Evolutionary conservation across 2,113 vertebrate species (phyloP), one percentile per base, ranked within the genome.

Genomic region (Hipposideros armiger): DNA sequence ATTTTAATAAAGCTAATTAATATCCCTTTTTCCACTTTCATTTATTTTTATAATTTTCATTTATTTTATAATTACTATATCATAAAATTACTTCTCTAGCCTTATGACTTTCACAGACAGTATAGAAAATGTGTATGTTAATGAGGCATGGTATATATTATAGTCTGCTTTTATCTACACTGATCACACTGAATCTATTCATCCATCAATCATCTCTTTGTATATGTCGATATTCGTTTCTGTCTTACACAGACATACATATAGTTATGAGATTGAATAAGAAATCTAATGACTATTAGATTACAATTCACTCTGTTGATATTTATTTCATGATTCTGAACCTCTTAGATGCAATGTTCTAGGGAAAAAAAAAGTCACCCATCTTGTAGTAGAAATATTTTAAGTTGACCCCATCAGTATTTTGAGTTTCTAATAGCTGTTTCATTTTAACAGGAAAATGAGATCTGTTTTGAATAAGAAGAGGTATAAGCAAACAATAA

Each of bases 401-500:
- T 36, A 92, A 95, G 11, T n/a, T 78, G 36, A 56, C 10, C 52
- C 15, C 26, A 85, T 32, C 16, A 62, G 24, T 89, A 80, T 26
- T 78, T n/a, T 87, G n/a, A 84, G 28, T 54, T 74, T 82, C 32
- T 74, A 95, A 47, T 52, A 91, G 19, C 3, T 67, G 80, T 95
- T 94, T 78, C 54, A 91, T 66, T 93, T 96, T 92, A 93, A 77
- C 2, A 87, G 64, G 36, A 91, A 92, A 73, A 94, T 64, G 58
- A 88, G 14, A 67, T 86, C 26, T 84, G 45, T 72, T 93, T 87
- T 45, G 7, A 85, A 60, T 87, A 87, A 32, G 16, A 78, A 80
- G 40, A 93, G 7, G 17, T 60, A 36, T 40, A 89, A 96, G 52
- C n/a, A 77, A 91, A 77, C 3, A 89, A 36, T 7, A 80, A 45